phyloP scores from a whole-genome alignment of 2,113 vertebrate genomes.

The Ploceus nigricollis region DNA sequence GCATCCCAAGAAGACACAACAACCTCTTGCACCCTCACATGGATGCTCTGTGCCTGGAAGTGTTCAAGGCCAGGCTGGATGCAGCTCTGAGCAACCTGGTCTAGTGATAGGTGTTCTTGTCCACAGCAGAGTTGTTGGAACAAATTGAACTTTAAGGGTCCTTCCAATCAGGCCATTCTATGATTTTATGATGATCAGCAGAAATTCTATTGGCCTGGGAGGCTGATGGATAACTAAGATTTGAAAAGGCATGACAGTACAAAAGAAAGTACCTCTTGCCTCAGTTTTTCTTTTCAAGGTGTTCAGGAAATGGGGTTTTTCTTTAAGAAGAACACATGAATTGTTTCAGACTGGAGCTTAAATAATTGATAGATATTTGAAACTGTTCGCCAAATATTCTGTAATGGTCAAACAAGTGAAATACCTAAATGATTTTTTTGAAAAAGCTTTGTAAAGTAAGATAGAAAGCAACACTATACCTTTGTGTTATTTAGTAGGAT shows the following conservation, averaged over 20 bases:
- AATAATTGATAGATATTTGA: neutral
- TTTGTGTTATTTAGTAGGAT: neutral
- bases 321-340: neutral
- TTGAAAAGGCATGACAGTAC: neutral
- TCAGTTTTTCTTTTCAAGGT: neutral
- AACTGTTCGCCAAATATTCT: neutral
- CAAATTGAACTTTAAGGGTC: neutral
- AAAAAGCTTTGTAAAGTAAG: neutral
- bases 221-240: neutral
- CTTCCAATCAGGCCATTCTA: neutral
- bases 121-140: neutral
- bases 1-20: neutral
- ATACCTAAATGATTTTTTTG: neutral
- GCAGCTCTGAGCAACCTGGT: neutral
- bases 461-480: neutral
- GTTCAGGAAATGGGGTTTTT: neutral
- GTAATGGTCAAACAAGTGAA: neutral
- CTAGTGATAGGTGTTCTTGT: neutral
- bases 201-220: neutral
- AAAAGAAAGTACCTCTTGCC: neutral
- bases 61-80: neutral
- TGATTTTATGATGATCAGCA: neutral
- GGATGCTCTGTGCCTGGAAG: neutral
- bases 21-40: neutral
- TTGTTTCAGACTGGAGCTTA: neutral